phyloP scores from a whole-genome alignment of 1,140 invertebrate genomes.

The Drosophila oshimai region DNA sequence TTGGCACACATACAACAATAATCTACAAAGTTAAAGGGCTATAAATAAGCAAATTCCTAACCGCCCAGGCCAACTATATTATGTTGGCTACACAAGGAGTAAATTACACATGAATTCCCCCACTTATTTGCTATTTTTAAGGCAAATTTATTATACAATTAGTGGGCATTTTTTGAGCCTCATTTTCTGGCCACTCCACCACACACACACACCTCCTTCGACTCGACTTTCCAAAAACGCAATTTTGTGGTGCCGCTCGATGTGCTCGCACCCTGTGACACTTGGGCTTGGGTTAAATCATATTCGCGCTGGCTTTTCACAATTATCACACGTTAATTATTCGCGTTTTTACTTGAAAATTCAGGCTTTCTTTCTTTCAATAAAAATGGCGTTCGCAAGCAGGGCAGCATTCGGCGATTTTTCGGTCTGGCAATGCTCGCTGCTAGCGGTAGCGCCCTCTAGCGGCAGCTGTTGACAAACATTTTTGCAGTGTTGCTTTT shows the following conservation, averaged over 20 bases:
- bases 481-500: slow-evolving; percentile 60
- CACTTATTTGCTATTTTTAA: slow-evolving; percentile 2
- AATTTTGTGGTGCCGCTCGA: background rate
- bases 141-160: slow-evolving; percentile 36
- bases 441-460: slow-evolving; percentile 38
- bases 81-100: background rate
- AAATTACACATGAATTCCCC: background rate
- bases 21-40: background rate
- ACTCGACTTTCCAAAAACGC: slow-evolving; percentile 15
- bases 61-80: background rate
- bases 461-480: slow-evolving; percentile 62
- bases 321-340: background rate
- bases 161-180: slow-evolving; percentile 14
- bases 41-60: background rate
- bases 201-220: slow-evolving; percentile 12
- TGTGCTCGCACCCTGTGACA: background rate
- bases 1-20: background rate
- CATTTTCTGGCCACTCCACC: slow-evolving; percentile 10
- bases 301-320: background rate
- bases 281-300: background rate
- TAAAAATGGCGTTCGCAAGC: slow-evolving; percentile 58
- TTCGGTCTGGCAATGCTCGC: slow-evolving; percentile 51
- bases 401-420: slow-evolving; percentile 16
- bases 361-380: slow-evolving; percentile 50
- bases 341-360: slow-evolving; percentile 41